These are phyloP conservation scores for Brenthis hecate DNA, from an alignment of 2,888 invertebrate species.

Conservation along the genomic window DNA sequence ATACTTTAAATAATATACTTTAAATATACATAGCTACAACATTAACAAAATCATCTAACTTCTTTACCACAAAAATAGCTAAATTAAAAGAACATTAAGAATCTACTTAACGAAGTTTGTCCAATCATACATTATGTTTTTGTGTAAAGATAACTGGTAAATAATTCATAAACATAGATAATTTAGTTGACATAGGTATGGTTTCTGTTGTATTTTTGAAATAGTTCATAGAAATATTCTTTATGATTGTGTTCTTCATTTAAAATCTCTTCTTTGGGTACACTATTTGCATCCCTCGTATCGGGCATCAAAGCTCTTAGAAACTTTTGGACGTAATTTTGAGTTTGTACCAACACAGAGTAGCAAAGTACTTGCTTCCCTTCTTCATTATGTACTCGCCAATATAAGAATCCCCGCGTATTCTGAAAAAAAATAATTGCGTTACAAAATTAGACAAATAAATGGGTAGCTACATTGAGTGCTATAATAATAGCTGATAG, in stretches of 20 bases:
- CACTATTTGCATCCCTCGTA: conserved; percentile 47
- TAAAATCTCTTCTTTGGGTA: background rate
- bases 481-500: too few relatives aligned
- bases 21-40: background rate
- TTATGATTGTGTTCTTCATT: background rate
- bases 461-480: too few relatives aligned
- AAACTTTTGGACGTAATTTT: conserved; percentile 56
- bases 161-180: too few relatives aligned
- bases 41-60: background rate
- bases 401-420: conserved; percentile 64
- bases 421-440: conserved; percentile 51
- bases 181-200: too few relatives aligned
- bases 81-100: conserved; percentile 11
- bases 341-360: conserved; percentile 67
- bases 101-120: background rate
- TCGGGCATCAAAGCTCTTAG: conserved; percentile 41
- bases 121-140: too few relatives aligned
- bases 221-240: too few relatives aligned
- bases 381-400: conserved; percentile 66
- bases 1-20: too few relatives aligned
- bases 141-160: too few relatives aligned
- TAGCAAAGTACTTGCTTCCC: conserved; percentile 63
- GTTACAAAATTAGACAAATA: too few relatives aligned
- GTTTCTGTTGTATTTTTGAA: too few relatives aligned
- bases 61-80: conserved; percentile 1